Evolutionary conservation across 2,888 invertebrate species (phyloP).

Genomic region (Standfussiana lucernea): DNA sequence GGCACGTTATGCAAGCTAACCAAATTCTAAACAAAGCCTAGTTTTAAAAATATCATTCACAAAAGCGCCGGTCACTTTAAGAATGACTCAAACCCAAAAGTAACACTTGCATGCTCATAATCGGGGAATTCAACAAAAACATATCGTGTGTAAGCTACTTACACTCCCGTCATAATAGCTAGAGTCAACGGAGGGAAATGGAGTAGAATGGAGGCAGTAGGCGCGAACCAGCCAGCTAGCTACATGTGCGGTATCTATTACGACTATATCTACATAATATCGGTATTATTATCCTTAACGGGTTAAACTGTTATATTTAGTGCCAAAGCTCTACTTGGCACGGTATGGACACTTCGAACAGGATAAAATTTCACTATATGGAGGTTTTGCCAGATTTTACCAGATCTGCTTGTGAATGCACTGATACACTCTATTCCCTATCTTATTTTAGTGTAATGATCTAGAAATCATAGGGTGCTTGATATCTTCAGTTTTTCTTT

Average conservation of each 20-base stretch:
- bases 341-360: constrained; percentile 35
- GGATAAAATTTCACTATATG: constrained; percentile 33
- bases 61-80: constrained; percentile 42
- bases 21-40: constrained; percentile 20
- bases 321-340: constrained; percentile 59
- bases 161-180: constrained; percentile 60
- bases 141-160: constrained; percentile 61
- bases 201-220: constrained; percentile 58
- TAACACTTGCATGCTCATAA: constrained; percentile 50
- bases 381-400: constrained; percentile 24
- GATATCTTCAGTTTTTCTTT: background rate
- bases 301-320: constrained; percentile 61
- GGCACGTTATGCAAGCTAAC: background rate
- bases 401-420: constrained; percentile 4
- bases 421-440: background rate
- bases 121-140: constrained; percentile 58
- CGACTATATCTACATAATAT: constrained; percentile 44
- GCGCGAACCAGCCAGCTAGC: constrained; percentile 42
- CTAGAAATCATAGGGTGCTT: constrained; percentile 4
- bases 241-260: constrained; percentile 56
- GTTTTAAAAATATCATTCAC: constrained; percentile 44
- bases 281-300: constrained; percentile 61
- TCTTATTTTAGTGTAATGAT: constrained; percentile 1
- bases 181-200: constrained; percentile 59
- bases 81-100: constrained; percentile 56